Conservation (phyloP, 2,888 invertebrate species). For the Dione vanillae region DNA sequence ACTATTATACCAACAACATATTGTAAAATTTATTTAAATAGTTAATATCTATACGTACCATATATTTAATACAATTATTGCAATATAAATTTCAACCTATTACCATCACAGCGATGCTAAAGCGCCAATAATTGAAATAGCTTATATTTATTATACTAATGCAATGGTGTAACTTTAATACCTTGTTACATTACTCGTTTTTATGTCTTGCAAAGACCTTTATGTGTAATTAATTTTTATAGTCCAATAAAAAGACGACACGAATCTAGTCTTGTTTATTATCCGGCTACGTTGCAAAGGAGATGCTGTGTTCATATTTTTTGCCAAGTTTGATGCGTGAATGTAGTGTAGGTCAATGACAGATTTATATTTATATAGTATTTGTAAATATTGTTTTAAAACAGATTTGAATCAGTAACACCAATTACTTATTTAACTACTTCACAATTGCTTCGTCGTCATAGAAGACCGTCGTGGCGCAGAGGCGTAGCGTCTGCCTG, state of each 20-base stretch:
- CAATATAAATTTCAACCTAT: not conserved
- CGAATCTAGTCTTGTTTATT: slow-evolving; percentile 24
- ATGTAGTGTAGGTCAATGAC: too few relatives aligned
- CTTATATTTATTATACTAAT: slow-evolving; percentile 18
- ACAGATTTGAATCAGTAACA: too few relatives aligned
- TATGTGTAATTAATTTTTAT: slow-evolving; percentile 36
- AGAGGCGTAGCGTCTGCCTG: too few relatives aligned
- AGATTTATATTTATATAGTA: too few relatives aligned
- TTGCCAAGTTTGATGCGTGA: too few relatives aligned
- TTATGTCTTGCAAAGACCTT: slow-evolving; percentile 28
- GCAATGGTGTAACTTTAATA: slow-evolving; percentile 16
- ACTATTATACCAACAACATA: too few relatives aligned
- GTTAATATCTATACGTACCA: too few relatives aligned
- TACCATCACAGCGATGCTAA: not conserved
- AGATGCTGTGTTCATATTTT: not conserved
- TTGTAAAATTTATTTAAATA: too few relatives aligned
- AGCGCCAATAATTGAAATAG: not conserved
- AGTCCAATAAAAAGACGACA: slow-evolving; percentile 28
- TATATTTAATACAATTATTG: not conserved
- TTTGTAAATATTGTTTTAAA: too few relatives aligned
- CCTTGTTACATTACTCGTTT: slow-evolving; percentile 23
- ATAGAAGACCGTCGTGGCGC: too few relatives aligned
- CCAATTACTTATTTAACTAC: too few relatives aligned
- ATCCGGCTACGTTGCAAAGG: not conserved
- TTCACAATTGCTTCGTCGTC: too few relatives aligned